Base-by-base conservation (phyloP, 2,888 invertebrate species). In the Eristalis pertinax region DNA sequence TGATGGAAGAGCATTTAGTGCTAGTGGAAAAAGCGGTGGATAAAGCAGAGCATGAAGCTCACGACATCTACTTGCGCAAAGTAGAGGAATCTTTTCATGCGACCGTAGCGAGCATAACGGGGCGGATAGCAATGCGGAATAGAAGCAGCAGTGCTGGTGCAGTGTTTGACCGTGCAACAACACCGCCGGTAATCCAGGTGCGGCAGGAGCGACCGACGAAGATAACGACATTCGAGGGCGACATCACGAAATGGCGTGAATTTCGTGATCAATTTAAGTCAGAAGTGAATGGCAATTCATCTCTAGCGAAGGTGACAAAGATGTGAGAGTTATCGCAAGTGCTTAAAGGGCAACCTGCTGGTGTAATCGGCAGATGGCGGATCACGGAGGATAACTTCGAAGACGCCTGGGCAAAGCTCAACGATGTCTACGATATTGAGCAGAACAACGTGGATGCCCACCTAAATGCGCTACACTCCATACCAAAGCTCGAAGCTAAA, bases 11-110 rank as follows among this genome's bases (percentile, higher is more conserved):
- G 56, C 78, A 78, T 26, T 10, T 78, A 15, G 13, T n/a, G 24
- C 22, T 77, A 8, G 77, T 50, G 29, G 65, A 65, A 43, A 65
- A 58, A 56, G 74, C 74, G 13, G 56, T 56, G 24, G 32, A 65
- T 13, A 2, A 24, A 35, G 65, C 19, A 19, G 74, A 65, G 13
- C 24, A 22, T 0, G 38, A 65, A 10, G 65, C 58, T 7, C 65
- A 75, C 38, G 58, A 75, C 38, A 24, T 11, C 56, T 32, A 32
- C 32, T 32, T 32, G 32, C 8, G 32, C 32, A 32, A 32, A 32
- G 32, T 32, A 32, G 32, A 10, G 32, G 10, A 32, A 32, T 10
- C 10, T 32, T 32, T 32, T 32, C 8, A 32, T 32, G 32, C 32
- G 8, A 32, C 32, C 32, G 32, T 32, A 32, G 32, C 32, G 32